Conservation (phyloP, 2,113 vertebrate genomes). For the Sinocyclocheilus grahami region DNA sequence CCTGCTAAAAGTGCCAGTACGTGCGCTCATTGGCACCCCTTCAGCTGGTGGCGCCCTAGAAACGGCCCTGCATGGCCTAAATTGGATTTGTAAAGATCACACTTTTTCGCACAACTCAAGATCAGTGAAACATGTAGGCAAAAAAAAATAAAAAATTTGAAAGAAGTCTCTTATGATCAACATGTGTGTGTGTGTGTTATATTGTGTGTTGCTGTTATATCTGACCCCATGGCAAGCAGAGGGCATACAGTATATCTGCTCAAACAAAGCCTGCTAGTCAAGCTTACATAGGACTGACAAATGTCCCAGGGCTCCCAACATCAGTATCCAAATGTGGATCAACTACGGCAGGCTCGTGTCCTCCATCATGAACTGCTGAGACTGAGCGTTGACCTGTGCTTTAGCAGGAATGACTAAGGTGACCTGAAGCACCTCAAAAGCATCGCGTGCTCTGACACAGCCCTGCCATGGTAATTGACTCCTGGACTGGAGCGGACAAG, state of each 20-base stretch:
- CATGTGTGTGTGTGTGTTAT: too few relatives aligned
- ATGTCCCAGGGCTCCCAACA: constrained; percentile 23
- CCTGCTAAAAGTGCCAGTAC: too few relatives aligned
- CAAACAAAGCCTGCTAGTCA: neutral
- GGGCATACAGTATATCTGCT: neutral
- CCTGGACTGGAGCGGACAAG: neutral
- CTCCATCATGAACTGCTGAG: constrained; percentile 3
- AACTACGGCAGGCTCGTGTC: constrained; percentile 23
- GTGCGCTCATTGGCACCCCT: too few relatives aligned
- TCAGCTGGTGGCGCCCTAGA: too few relatives aligned
- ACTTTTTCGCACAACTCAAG: neutral
- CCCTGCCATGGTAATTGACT: constrained; percentile 43
- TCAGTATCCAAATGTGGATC: constrained; percentile 36
- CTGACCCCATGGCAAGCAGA: constrained; percentile 13
- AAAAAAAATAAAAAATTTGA: too few relatives aligned
- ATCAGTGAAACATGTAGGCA: neutral
- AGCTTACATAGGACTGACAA: constrained; percentile 18
- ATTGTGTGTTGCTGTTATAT: neutral
- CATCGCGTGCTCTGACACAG: constrained; percentile 12
- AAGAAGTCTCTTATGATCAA: too few relatives aligned
- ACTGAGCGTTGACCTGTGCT: constrained; percentile 42
- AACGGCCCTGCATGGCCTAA: neutral
- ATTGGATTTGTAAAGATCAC: neutral
- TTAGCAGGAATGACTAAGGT: neutral
- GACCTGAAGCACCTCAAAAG: constrained; percentile 20